A percentile compares a stretch with the other conserved stretches of the same genome.
These are phyloP conservation scores for Leptopilina myrica DNA, from an alignment of 2,888 invertebrate genomes.

Conservation along the genomic window DNA sequence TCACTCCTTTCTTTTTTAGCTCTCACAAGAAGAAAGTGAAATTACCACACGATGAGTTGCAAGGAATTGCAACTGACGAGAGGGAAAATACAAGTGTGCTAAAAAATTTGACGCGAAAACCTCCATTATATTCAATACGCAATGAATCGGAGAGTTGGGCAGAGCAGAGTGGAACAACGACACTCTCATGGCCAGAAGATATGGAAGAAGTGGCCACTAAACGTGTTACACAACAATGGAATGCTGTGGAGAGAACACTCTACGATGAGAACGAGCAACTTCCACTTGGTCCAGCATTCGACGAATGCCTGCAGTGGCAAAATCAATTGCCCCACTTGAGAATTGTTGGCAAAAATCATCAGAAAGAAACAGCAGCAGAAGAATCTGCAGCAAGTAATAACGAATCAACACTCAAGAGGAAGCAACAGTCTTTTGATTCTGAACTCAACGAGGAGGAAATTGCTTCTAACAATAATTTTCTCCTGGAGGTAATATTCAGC, in stretches of 20 bases:
- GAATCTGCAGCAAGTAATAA: neutral
- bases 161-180: slow-evolving; percentile 58
- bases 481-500: slow-evolving; percentile 27
- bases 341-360: slow-evolving; percentile 59
- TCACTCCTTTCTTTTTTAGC: slow-evolving; percentile 42
- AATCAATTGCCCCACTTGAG: slow-evolving; percentile 70
- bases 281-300: slow-evolving; percentile 56
- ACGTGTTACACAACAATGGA: slow-evolving; percentile 69
- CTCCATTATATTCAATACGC: slow-evolving; percentile 54
- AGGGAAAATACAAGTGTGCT: slow-evolving; percentile 42
- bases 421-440: slow-evolving; percentile 35
- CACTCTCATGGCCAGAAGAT: slow-evolving; percentile 67
- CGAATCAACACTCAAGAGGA: slow-evolving; percentile 43
- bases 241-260: slow-evolving; percentile 66
- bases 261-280: slow-evolving; percentile 65
- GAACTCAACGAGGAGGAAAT: slow-evolving; percentile 44
- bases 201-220: slow-evolving; percentile 66
- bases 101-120: slow-evolving; percentile 52
- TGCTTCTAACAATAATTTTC: slow-evolving; percentile 49
- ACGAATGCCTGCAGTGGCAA: slow-evolving; percentile 72
- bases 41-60: slow-evolving; percentile 54
- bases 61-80: slow-evolving; percentile 36
- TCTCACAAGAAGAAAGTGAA: slow-evolving; percentile 57
- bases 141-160: slow-evolving; percentile 61
- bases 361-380: slow-evolving; percentile 42